Percentiles rank a stretch among this genome's conserved stretches.
Conservation (phyloP, 2,888 invertebrate genomes). For the Drosophila kokeensis region DNA sequence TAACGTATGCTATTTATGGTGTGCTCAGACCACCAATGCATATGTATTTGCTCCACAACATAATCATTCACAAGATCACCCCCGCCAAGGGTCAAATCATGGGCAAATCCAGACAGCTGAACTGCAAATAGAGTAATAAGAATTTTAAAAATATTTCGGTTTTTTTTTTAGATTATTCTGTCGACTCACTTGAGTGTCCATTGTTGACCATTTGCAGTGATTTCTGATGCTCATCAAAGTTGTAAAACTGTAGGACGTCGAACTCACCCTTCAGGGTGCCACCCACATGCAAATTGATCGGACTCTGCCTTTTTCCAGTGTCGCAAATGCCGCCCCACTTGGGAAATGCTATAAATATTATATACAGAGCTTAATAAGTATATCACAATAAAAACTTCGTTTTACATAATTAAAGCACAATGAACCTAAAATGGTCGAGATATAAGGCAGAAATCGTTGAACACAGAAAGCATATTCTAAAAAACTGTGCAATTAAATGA, state of each 20-base stretch:
- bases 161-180: background rate
- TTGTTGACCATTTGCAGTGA: constrained; percentile 82
- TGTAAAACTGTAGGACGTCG: constrained; percentile 74
- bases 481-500: background rate
- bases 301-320: constrained; percentile 89
- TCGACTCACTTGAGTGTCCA: constrained; percentile 82
- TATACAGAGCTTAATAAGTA: background rate
- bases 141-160: background rate
- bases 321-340: constrained; percentile 89
- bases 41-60: constrained; percentile 90
- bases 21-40: constrained; percentile 95
- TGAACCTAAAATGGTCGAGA: background rate
- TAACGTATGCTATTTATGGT: constrained; percentile 89
- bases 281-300: constrained; percentile 89
- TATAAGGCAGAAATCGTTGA: background rate
- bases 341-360: constrained; percentile 77
- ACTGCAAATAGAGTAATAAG: constrained; percentile 58
- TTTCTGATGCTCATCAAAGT: constrained; percentile 77
- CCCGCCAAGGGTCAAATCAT: constrained; percentile 85
- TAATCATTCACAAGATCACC: constrained; percentile 86
- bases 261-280: constrained; percentile 86
- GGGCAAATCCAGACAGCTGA: constrained; percentile 75
- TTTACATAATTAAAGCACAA: background rate
- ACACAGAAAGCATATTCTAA: background rate
- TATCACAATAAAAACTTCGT: background rate